Percentiles rank a stretch among this genome's conserved stretches.
These are phyloP conservation scores for Myopa testacea DNA, from an alignment of 2,888 invertebrate species.

Conservation along the genomic window DNA sequence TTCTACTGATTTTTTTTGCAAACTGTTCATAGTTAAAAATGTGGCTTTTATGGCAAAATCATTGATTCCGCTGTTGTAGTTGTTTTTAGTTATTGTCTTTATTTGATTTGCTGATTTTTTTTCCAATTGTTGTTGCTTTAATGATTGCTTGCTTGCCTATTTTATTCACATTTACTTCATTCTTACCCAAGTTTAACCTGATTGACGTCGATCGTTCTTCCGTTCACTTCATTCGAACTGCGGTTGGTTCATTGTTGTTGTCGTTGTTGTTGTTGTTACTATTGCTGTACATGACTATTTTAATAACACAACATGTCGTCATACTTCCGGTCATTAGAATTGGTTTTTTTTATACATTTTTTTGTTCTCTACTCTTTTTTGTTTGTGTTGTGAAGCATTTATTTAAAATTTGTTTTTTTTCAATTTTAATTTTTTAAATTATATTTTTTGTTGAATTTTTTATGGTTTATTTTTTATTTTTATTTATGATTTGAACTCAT, in stretches of 20 bases:
- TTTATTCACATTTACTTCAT: not conserved
- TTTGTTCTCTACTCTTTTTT: too few species aligned
- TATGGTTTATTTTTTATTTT: not conserved
- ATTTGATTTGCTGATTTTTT: not conserved
- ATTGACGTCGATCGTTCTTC: constrained; percentile 4
- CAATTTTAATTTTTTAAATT: not conserved
- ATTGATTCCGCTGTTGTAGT: not conserved
- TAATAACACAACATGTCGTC: constrained; percentile 13
- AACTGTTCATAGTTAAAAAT: not conserved
- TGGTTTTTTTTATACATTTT: not conserved
- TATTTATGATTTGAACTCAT: too few species aligned
- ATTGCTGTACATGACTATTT: not conserved
- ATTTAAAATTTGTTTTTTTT: not conserved
- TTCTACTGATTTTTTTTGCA: not conserved
- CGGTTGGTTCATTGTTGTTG: not conserved
- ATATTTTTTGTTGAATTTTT: not conserved
- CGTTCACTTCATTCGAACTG: not conserved
- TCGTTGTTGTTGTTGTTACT: not conserved
- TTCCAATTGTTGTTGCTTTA: not conserved
- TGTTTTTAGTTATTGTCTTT: not conserved
- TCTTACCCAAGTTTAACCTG: not conserved
- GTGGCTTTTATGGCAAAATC: not conserved
- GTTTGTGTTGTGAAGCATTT: not conserved
- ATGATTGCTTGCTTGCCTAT: not conserved
- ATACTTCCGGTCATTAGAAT: constrained; percentile 24